Conservation (phyloP, 2,113 vertebrate species). For the Falco punctatus region DNA sequence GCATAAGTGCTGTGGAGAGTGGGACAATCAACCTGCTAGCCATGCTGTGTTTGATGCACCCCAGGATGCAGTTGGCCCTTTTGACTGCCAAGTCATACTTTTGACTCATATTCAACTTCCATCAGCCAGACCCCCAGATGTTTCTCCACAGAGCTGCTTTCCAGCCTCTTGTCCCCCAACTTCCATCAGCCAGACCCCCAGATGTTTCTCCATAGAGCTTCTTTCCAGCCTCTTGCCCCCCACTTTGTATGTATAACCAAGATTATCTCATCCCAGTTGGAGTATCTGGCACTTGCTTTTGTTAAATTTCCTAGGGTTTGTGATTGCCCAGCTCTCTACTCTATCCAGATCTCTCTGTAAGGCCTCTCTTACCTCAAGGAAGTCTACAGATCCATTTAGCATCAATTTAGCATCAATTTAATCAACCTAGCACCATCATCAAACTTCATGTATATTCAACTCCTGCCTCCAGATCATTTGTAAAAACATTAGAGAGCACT, state of each 20-base stretch:
- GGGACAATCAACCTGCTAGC: background rate
- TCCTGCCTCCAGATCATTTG: background rate
- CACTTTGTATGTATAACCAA: background rate
- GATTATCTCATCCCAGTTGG: background rate
- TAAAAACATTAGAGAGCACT: background rate
- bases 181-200: background rate
- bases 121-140: background rate
- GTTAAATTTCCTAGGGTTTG: background rate
- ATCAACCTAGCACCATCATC: background rate
- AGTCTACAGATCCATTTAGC: background rate
- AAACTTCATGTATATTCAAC: background rate
- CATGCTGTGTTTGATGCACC: background rate
- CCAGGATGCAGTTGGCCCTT: no score
- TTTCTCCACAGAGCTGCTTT: background rate
- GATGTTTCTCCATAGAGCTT: background rate
- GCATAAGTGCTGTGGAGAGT: background rate
- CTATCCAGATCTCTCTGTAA: background rate
- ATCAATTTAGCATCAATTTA: background rate
- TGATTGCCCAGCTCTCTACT: background rate
- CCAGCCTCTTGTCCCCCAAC: background rate
- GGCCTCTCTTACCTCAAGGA: background rate
- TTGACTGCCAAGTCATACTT: background rate
- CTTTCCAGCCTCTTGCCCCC: background rate
- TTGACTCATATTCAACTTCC: background rate
- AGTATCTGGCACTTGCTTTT: no score